Percentiles rank a stretch among this genome's conserved stretches.
These are phyloP conservation scores for Heliconius nattereri DNA, from an alignment of 1,140 invertebrate genomes.

Conservation along the genomic window DNA sequence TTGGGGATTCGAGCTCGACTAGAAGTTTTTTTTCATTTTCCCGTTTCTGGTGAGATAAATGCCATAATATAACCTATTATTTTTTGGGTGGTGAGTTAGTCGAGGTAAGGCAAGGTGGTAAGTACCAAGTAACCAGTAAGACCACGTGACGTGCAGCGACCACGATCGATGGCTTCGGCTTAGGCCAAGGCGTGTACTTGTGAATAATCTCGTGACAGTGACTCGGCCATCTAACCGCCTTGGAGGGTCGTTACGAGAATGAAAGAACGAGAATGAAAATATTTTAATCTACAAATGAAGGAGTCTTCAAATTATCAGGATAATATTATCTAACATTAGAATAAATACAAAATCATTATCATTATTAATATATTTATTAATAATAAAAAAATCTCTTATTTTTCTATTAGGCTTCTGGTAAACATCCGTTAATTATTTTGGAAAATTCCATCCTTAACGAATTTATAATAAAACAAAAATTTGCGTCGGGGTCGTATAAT, in stretches of 20 bases:
- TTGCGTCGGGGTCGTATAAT: not conserved
- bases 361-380: too few relatives aligned
- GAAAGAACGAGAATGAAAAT: too few relatives aligned
- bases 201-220: not conserved
- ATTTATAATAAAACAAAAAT: not conserved
- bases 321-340: too few relatives aligned
- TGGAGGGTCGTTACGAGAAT: not conserved
- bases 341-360: too few relatives aligned
- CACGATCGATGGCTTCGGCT: conserved; percentile 17
- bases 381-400: too few relatives aligned
- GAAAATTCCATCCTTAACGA: not conserved
- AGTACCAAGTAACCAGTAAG: not conserved
- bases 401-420: not conserved
- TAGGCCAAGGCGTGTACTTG: conserved; percentile 15
- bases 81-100: not conserved
- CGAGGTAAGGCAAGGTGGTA: not conserved
- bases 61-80: too few relatives aligned
- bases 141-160: not conserved
- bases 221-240: not conserved
- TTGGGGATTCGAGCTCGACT: too few relatives aligned
- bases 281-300: too few relatives aligned
- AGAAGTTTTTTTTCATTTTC: too few relatives aligned
- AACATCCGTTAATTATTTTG: not conserved
- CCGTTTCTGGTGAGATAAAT: too few relatives aligned
- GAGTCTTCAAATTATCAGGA: too few relatives aligned